Evolutionary conservation across 2,888 invertebrate genomes (phyloP).

Genomic region (Chalcosyrphus nemorum): DNA sequence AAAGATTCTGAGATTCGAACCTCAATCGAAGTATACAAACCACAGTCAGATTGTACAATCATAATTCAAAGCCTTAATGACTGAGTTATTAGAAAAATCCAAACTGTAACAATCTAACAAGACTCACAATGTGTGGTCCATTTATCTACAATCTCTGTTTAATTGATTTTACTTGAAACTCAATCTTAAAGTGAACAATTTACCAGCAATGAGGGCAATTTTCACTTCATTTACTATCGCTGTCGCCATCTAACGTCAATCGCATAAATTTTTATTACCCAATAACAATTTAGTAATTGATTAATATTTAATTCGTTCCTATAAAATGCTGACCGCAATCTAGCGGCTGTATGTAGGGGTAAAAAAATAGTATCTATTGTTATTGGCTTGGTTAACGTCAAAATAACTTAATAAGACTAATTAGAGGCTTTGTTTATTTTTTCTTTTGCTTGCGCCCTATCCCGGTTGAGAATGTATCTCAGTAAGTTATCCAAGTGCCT

Average conservation of each 20-base stretch:
- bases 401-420: slow-evolving; percentile 68
- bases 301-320: background rate
- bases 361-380: slow-evolving; percentile 23
- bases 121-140: background rate
- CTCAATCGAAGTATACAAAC: too few species aligned
- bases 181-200: slow-evolving; percentile 1
- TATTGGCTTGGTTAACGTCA: slow-evolving; percentile 19
- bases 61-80: too few species aligned
- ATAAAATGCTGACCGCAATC: background rate
- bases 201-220: background rate
- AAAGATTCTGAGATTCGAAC: too few species aligned
- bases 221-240: background rate
- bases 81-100: too few species aligned
- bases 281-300: background rate
- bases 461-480: background rate
- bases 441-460: too few species aligned
- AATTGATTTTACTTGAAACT: background rate
- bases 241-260: background rate
- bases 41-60: too few species aligned
- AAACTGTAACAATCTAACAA: background rate
- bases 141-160: background rate
- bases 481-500: background rate
- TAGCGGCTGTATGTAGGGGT: background rate
- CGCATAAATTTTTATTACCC: background rate
- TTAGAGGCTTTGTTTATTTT: slow-evolving; percentile 56